phyloP scores from a whole-genome alignment of 2,797 vertebrate genomes.

The Scyliorhinus canicula region DNA sequence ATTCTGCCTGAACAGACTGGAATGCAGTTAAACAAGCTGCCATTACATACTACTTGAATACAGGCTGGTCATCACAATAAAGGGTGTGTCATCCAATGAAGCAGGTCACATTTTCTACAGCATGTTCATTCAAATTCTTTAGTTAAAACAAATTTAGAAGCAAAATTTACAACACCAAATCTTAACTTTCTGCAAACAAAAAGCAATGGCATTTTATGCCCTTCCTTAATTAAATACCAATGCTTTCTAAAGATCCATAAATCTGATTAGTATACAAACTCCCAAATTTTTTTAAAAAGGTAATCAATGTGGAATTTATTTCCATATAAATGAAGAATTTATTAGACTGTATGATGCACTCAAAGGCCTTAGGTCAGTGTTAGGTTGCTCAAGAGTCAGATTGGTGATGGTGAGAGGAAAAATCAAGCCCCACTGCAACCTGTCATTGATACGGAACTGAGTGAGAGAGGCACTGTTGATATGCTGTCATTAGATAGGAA shows the following conservation, averaged over 20 bases:
- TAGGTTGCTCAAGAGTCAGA: not conserved
- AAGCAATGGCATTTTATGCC: not conserved
- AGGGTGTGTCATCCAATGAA: not conserved
- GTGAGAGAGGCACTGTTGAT: not conserved
- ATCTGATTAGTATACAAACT: not conserved
- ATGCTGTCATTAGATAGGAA: no score
- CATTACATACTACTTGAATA: not conserved
- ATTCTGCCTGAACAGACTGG: slow-evolving; percentile 40
- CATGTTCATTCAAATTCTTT: not conserved
- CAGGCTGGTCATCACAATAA: not conserved
- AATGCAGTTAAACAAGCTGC: slow-evolving; percentile 46
- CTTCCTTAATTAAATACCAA: not conserved
- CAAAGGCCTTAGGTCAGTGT: not conserved
- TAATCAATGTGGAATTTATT: not conserved
- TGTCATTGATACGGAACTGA: not conserved
- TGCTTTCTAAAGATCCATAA: not conserved
- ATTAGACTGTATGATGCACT: not conserved
- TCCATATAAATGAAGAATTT: not conserved
- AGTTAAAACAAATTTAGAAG: not conserved
- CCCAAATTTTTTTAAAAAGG: not conserved
- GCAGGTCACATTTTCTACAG: not conserved
- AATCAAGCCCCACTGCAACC: not conserved
- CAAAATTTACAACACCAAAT: not conserved
- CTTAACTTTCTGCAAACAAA: not conserved
- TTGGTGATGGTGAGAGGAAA: not conserved